phyloP scores from a whole-genome alignment of 2,888 invertebrate genomes.

The Venusia cambrica region DNA sequence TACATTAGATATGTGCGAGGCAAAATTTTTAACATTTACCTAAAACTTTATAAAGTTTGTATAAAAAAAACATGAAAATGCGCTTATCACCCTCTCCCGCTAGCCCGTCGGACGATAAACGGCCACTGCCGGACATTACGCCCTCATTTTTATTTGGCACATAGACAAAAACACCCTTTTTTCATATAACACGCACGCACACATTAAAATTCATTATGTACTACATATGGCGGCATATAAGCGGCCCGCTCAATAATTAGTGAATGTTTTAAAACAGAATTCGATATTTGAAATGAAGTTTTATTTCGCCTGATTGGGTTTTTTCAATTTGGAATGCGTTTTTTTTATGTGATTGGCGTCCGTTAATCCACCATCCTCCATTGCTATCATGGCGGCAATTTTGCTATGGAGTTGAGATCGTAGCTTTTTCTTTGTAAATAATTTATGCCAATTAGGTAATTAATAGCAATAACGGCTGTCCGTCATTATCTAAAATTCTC shows the following conservation, averaged over 20 bases:
- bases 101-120: slow-evolving; percentile 57
- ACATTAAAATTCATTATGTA: slow-evolving; percentile 39
- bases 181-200: slow-evolving; percentile 61
- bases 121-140: slow-evolving; percentile 74
- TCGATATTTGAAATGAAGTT: slow-evolving; percentile 72
- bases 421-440: too few relatives aligned
- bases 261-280: slow-evolving; percentile 72
- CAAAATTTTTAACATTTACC: too few relatives aligned
- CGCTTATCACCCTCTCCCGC: slow-evolving; percentile 41
- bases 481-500: too few relatives aligned
- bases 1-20: too few relatives aligned
- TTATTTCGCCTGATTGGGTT: slow-evolving; percentile 48
- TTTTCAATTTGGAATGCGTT: slow-evolving; percentile 30
- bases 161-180: slow-evolving; percentile 79
- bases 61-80: slow-evolving; percentile 12
- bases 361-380: not conserved
- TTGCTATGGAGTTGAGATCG: too few relatives aligned
- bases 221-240: slow-evolving; percentile 34
- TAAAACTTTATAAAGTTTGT: not conserved
- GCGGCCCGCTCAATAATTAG: slow-evolving; percentile 69
- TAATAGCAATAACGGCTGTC: too few relatives aligned
- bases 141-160: slow-evolving; percentile 80
- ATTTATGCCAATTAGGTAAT: too few relatives aligned
- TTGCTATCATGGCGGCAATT: slow-evolving; percentile 16
- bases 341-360: slow-evolving; percentile 27